These are phyloP conservation scores for Eudyptes chrysolophus DNA, from an alignment of 2,113 vertebrate genomes.

Conservation along the genomic window DNA sequence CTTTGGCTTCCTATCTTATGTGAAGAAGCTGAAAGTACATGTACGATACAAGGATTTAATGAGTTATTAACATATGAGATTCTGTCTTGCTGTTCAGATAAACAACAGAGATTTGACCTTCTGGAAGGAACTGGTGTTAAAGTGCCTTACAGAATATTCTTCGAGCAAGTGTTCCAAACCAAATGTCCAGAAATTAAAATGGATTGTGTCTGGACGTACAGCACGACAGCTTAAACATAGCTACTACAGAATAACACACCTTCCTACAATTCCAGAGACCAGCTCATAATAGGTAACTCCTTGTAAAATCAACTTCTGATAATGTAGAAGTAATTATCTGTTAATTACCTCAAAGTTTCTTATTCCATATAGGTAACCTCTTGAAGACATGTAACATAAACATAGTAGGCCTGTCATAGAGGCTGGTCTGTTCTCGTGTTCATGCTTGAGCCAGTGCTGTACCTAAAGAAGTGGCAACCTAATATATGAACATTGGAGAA, in stretches of 20 bases:
- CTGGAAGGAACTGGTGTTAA: conserved; percentile 88
- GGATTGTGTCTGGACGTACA: conserved; percentile 94
- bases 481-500: neutral
- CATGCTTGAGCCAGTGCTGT: neutral
- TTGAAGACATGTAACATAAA: neutral
- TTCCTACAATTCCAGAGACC: conserved; percentile 94
- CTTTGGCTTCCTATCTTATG: neutral
- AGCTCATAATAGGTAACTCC: conserved; percentile 69
- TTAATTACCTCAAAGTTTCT: neutral
- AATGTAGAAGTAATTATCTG: neutral
- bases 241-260: conserved; percentile 92
- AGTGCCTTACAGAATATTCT: conserved; percentile 92
- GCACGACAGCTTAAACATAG: conserved; percentile 91
- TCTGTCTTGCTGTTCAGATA: conserved; percentile 72
- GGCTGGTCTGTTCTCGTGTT: neutral
- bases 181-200: conserved; percentile 89
- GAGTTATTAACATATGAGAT: neutral
- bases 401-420: neutral
- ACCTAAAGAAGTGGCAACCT: neutral
- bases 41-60: neutral
- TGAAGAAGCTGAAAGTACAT: neutral
- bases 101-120: conserved; percentile 85
- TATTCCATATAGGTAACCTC: neutral
- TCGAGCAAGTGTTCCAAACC: conserved; percentile 89
- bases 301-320: neutral